Percentiles rank a stretch among this genome's conserved stretches.
phyloP scores from a whole-genome alignment of 2,113 vertebrate genomes.

The Gallinago undulata region DNA sequence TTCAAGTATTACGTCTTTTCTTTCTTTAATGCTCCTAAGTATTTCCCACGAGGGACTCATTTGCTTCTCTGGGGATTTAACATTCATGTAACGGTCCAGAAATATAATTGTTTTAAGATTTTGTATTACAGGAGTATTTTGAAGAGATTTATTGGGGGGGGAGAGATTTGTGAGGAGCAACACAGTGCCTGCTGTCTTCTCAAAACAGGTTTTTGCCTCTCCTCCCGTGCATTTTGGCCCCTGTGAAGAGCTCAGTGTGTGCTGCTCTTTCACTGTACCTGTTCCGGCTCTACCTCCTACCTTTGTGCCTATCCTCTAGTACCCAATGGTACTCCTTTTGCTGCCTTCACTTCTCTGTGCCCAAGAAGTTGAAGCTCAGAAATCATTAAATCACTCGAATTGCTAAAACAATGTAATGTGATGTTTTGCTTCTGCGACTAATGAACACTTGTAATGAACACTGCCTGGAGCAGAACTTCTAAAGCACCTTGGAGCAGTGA shows the following conservation, averaged over 20 bases:
- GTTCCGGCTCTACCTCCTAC: not conserved
- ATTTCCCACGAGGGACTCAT: not conserved
- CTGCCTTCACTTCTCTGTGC: not conserved
- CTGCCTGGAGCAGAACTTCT: not conserved
- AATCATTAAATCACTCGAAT: not conserved
- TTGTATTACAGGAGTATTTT: not conserved
- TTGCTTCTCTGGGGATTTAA: not conserved
- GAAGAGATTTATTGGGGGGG: not conserved
- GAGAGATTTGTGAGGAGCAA: not conserved
- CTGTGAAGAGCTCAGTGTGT: not conserved
- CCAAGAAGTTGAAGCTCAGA: not conserved
- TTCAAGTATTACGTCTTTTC: not conserved
- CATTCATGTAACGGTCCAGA: not conserved
- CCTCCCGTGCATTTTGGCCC: fast-evolving
- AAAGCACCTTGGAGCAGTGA: not conserved
- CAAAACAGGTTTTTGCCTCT: not conserved
- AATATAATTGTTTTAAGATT: not conserved
- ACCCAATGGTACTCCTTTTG: not conserved
- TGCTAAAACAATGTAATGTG: not conserved
- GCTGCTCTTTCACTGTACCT: not conserved
- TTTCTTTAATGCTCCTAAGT: not conserved
- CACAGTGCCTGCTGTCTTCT: not conserved
- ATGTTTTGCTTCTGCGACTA: not conserved
- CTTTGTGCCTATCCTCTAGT: not conserved
- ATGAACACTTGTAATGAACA: not conserved